Base-by-base conservation (phyloP, 1,140 invertebrate species). In the Caerostris darwini region DNA sequence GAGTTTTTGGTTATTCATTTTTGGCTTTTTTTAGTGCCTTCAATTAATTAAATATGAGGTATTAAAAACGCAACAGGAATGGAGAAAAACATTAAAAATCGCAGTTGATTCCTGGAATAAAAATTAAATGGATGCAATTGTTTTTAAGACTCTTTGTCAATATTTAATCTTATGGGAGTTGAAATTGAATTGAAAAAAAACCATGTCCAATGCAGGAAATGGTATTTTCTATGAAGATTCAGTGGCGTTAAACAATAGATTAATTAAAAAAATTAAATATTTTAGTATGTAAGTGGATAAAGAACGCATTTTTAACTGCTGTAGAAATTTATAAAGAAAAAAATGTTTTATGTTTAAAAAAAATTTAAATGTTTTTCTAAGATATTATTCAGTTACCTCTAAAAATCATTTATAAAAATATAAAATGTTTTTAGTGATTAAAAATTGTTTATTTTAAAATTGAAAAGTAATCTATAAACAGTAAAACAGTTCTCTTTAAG, bases 391-490 rank as follows among this genome's bases (percentile, higher is more conserved):
- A 54, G 10, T 56, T 50, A 34, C 19, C 14, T 7, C 86, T 34
- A 19, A 58, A 88, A 56, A 82, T 91, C 82, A 82, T 91, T 82
- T 82, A 82, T 82, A 82, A 17, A 91, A 59, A 14, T 59, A 82
- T n/a, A 57, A 71, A 91, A 34, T 34, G 2, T 34, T 34, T 34
- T 34, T 34, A 34, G 34, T 91, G 64, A 91, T 91, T 91, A 82
- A 91, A 91, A 58, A 91, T 61, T 14, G 88, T 67, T 71, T 77
- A 91, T 19, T 71, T 54, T 91, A 82, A 56, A 54, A 82, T 59
- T 82, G 59, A 34, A 82, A 82, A 91, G 82, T 91, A 82, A 91
- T 91, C 82, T 34, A 34, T 64, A 64, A 88, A 88, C 61, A 19
- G 57, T 17, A 67, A 59, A 64, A 88, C 12, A 64, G 86, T 17